phyloP scores from a whole-genome alignment of 1,140 invertebrate species.

The Daktulosphaira vitifoliae region DNA sequence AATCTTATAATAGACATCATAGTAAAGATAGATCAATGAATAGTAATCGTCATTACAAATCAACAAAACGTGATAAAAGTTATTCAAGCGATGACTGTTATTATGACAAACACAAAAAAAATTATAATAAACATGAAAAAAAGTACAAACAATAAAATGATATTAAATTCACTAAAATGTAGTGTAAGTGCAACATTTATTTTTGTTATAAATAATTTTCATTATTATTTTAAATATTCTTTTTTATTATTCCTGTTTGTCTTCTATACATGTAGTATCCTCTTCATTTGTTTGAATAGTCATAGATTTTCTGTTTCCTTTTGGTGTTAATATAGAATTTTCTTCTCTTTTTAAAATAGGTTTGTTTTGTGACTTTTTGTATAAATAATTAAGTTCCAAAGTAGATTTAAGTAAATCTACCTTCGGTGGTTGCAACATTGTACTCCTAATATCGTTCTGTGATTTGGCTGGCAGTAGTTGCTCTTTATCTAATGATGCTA shows the following conservation, averaged over 20 bases:
- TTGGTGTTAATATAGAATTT: background rate
- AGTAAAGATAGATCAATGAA: slow-evolving; percentile 11
- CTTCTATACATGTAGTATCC: slow-evolving; percentile 1
- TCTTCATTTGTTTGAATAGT: slow-evolving; percentile 19
- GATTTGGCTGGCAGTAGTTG: slow-evolving; percentile 35
- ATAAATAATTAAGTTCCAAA: slow-evolving; percentile 31
- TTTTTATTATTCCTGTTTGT: background rate
- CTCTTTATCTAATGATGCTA: slow-evolving; percentile 48
- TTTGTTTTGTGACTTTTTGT: slow-evolving; percentile 25
- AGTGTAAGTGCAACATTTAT: background rate
- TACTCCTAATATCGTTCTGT: slow-evolving; percentile 22
- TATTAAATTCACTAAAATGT: slow-evolving; percentile 11
- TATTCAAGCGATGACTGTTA: background rate
- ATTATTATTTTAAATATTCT: background rate
- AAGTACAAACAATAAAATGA: slow-evolving; percentile 2
- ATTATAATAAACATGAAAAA: background rate
- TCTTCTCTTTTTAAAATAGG: slow-evolving; percentile 24
- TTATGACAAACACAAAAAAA: background rate
- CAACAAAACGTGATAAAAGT: background rate
- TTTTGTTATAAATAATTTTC: background rate
- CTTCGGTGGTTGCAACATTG: slow-evolving; percentile 19
- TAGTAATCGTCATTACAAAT: background rate
- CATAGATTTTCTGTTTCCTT: background rate
- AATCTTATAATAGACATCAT: background rate
- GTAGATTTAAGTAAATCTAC: slow-evolving; percentile 33